A percentile compares a stretch with the other conserved stretches of the same genome.
Evolutionary conservation across 2,888 invertebrate species (phyloP).

Genomic region (Leptogaster cylindrica): DNA sequence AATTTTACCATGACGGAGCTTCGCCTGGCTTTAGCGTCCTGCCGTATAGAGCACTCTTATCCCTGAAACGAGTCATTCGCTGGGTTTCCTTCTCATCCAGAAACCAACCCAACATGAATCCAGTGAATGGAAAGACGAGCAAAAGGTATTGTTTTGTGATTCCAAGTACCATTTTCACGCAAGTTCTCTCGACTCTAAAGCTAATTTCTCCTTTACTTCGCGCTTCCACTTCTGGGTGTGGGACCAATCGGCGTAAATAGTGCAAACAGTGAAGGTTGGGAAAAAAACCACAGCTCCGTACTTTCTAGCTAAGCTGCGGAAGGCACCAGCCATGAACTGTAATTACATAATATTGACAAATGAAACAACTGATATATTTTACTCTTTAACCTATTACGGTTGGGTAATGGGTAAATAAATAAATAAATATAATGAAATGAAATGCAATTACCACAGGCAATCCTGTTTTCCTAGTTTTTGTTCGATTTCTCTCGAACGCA

Average conservation of each 20-base stretch:
- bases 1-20: slow-evolving; percentile 71
- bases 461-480: too few relatives aligned
- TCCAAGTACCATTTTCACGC: slow-evolving; percentile 65
- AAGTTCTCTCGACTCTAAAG: neutral
- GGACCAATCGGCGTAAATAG: slow-evolving; percentile 76
- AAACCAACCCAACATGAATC: slow-evolving; percentile 68
- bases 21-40: slow-evolving; percentile 70
- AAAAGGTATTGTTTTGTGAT: slow-evolving; percentile 65
- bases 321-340: slow-evolving; percentile 53
- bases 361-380: neutral
- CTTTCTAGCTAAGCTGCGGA: slow-evolving; percentile 63
- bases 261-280: slow-evolving; percentile 66
- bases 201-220: neutral
- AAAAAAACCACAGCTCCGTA: slow-evolving; percentile 74
- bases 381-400: too few relatives aligned
- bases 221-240: slow-evolving; percentile 77
- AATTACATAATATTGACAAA: slow-evolving; percentile 38
- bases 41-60: slow-evolving; percentile 80
- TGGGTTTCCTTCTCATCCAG: slow-evolving; percentile 74
- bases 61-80: slow-evolving; percentile 75
- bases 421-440: too few relatives aligned
- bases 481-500: too few relatives aligned
- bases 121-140: slow-evolving; percentile 65
- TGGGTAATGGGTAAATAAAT: too few relatives aligned
- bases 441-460: too few relatives aligned